Conservation (phyloP, 2,797 vertebrate genomes). For the Denticeps clupeoides region DNA sequence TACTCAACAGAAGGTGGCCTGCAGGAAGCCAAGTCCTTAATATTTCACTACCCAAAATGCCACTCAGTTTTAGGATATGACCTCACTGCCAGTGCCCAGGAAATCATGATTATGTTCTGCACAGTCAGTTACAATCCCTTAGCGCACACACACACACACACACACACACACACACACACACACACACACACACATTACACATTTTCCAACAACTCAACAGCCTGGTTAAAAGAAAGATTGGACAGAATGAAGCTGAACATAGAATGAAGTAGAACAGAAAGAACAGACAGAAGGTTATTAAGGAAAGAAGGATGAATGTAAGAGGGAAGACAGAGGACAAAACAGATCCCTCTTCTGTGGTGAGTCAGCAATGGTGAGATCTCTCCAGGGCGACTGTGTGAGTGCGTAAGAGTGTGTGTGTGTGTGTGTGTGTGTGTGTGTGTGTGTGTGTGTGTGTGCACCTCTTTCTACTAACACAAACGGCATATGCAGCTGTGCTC, state of each 20-base stretch:
- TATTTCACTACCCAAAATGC: conserved; percentile 1
- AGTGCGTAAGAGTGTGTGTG: conserved; percentile 1
- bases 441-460: conserved; percentile 1
- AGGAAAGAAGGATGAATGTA: background rate
- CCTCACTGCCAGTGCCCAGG: background rate
- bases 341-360: background rate
- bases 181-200: background rate
- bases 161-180: background rate
- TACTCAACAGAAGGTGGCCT: background rate
- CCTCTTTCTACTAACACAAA: background rate
- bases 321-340: background rate
- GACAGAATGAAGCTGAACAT: too few species aligned
- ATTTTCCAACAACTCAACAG: too few species aligned
- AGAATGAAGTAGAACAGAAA: background rate
- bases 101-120: too few species aligned
- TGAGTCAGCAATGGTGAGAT: conserved; percentile 6
- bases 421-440: conserved; percentile 12
- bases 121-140: background rate
- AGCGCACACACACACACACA: background rate
- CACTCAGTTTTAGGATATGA: background rate
- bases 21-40: background rate
- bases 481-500: conserved; percentile 17
- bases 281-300: background rate
- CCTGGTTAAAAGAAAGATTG: too few species aligned
- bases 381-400: background rate